phyloP scores from a whole-genome alignment of 2,797 vertebrate species.

The Hypotaenidia okinawae region DNA sequence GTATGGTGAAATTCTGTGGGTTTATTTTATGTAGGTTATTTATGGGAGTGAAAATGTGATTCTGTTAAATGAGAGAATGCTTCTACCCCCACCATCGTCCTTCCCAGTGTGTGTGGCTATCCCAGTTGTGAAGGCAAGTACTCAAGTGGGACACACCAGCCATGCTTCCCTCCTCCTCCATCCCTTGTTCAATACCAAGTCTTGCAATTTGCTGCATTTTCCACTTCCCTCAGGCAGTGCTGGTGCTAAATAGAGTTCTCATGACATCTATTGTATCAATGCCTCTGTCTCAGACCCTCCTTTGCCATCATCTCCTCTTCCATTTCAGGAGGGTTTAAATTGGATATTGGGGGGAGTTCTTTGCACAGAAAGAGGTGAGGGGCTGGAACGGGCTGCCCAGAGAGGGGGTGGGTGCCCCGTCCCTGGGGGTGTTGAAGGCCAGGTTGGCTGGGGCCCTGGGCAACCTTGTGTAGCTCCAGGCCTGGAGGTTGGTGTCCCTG shows the following conservation, averaged over 20 bases:
- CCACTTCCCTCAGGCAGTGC: neutral
- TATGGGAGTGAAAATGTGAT: neutral
- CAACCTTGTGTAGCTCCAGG: too few relatives aligned
- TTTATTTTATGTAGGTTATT: neutral
- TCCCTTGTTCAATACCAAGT: neutral
- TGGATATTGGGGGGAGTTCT: too few relatives aligned
- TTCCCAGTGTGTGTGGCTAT: neutral
- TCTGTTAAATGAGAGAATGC: neutral
- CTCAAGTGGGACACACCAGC: neutral
- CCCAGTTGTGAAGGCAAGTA: neutral
- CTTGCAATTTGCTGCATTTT: neutral
- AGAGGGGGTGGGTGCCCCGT: too few relatives aligned
- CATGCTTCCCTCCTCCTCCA: neutral
- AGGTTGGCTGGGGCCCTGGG: too few relatives aligned
- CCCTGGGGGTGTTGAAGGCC: too few relatives aligned
- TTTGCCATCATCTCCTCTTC: neutral
- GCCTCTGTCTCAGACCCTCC: neutral
- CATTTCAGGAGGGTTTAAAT: neutral
- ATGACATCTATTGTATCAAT: neutral
- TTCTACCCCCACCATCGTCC: neutral
- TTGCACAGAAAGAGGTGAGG: too few relatives aligned
- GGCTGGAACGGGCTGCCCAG: too few relatives aligned
- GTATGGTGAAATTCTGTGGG: neutral
- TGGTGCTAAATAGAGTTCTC: neutral
- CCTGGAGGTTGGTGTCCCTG: too few relatives aligned